phyloP scores from a whole-genome alignment of 2,888 invertebrate genomes.

The Ornithoptera alexandrae region DNA sequence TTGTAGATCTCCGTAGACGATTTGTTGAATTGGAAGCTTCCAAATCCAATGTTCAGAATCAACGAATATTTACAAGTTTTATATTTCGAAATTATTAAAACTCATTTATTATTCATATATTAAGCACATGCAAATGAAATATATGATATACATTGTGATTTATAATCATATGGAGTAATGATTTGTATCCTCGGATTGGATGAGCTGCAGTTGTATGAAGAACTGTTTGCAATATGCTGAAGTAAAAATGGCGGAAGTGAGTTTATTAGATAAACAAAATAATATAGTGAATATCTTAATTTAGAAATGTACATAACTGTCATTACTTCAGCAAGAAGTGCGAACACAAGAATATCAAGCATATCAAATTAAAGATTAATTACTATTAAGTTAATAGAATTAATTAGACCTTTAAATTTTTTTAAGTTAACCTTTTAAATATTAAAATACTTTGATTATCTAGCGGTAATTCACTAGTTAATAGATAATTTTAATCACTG shows the following conservation, averaged over 20 bases:
- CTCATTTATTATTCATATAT: constrained; percentile 38
- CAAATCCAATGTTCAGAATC: constrained; percentile 68
- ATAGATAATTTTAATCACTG: constrained; percentile 76
- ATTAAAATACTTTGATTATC: constrained; percentile 60
- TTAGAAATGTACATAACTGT: constrained; percentile 6
- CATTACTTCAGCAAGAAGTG: constrained; percentile 48
- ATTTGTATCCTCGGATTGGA: constrained; percentile 6
- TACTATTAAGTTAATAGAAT: constrained; percentile 48
- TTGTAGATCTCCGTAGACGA: constrained; percentile 45
- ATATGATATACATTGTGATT: constrained; percentile 44
- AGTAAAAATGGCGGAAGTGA: constrained; percentile 3
- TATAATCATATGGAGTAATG: constrained; percentile 16
- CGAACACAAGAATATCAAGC: constrained; percentile 73
- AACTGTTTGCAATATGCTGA: constrained; percentile 17
- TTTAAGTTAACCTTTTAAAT: constrained; percentile 53
- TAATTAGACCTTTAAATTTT: constrained; percentile 52
- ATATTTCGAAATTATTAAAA: constrained; percentile 52
- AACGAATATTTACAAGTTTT: constrained; percentile 78
- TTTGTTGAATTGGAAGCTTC: constrained; percentile 63
- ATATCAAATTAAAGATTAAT: constrained; percentile 61
- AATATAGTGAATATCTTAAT: background rate
- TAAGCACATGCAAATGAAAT: constrained; percentile 50
- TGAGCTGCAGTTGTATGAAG: background rate
- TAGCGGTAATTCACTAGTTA: constrained; percentile 60
- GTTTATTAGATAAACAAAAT: background rate